phyloP scores from a whole-genome alignment of 2,888 invertebrate species.

The Sicus ferrugineus region DNA sequence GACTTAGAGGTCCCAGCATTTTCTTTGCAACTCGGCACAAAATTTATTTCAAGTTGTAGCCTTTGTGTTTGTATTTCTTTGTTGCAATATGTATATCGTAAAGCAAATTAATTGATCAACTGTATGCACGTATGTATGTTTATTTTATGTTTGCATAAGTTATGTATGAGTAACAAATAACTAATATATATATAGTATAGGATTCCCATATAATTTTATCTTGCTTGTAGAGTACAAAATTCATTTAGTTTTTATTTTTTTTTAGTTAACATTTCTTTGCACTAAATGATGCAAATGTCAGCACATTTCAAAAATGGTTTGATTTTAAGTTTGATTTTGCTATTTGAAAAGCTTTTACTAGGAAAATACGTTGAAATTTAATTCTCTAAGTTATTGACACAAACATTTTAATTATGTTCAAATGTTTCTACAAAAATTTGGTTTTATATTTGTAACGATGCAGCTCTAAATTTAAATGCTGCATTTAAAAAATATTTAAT shows the following conservation, averaged over 20 bases:
- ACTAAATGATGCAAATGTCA: conserved; percentile 17
- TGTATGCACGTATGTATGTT: conserved; percentile 3
- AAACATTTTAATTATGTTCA: conserved; percentile 6
- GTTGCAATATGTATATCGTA: conserved; percentile 12
- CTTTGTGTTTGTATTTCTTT: conserved; percentile 18
- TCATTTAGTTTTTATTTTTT: conserved; percentile 44
- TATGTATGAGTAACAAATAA: conserved; percentile 21
- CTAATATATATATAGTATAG: conserved; percentile 26
- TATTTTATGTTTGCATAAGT: background rate
- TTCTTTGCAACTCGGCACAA: conserved; percentile 32
- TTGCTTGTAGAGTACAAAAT: conserved; percentile 35
- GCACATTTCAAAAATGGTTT: conserved; percentile 1
- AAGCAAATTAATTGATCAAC: conserved; percentile 16
- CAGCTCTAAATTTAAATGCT: background rate
- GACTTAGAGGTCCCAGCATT: conserved; percentile 32
- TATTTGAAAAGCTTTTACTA: conserved; percentile 23
- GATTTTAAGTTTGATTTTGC: conserved; percentile 16
- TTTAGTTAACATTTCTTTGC: conserved; percentile 41
- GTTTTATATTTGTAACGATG: conserved; percentile 2
- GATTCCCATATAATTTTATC: conserved; percentile 19
- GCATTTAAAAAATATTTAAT: conserved; percentile 8
- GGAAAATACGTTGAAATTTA: conserved; percentile 23
- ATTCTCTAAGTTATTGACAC: conserved; percentile 16
- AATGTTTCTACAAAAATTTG: conserved; percentile 19
- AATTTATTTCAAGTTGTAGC: conserved; percentile 16